phyloP scores from a whole-genome alignment of 2,797 vertebrate genomes.

The Phrynocephalus guinanensis region DNA sequence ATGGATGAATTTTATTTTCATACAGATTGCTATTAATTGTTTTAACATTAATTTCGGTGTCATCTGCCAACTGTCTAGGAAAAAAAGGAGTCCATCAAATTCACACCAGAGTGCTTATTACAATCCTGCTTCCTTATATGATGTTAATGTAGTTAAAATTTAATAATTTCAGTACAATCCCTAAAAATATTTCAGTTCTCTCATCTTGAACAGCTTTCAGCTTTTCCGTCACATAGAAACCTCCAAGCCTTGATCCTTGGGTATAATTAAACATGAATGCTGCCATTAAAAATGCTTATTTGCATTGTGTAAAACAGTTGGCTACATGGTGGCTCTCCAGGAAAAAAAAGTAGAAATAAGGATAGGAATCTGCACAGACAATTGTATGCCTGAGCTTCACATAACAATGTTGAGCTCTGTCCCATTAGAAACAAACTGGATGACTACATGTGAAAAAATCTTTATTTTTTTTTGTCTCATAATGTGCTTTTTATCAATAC shows the following conservation, averaged over 20 bases:
- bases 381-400: conserved; percentile 31
- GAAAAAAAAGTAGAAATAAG: conserved; percentile 8
- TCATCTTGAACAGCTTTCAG: not conserved
- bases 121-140: not conserved
- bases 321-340: not conserved
- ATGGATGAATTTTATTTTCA: conserved; percentile 6
- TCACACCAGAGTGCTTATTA: not conserved
- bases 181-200: conserved; percentile 1
- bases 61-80: not conserved
- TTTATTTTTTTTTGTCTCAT: conserved; percentile 12
- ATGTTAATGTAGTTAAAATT: not conserved
- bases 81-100: not conserved
- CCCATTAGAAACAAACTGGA: conserved; percentile 52
- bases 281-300: not conserved
- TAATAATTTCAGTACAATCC: not conserved
- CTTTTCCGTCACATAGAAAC: not conserved
- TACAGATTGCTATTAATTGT: conserved; percentile 1
- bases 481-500: conserved; percentile 53
- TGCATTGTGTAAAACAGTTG: conserved; percentile 12
- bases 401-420: conserved; percentile 50
- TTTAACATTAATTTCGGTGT: conserved; percentile 11
- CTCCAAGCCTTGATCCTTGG: not conserved
- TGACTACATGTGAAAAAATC: conserved; percentile 35
- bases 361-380: fast-evolving
- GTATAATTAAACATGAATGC: not conserved